Base-by-base conservation (phyloP, 2,113 vertebrate species). In the Dipodomys merriami region DNA sequence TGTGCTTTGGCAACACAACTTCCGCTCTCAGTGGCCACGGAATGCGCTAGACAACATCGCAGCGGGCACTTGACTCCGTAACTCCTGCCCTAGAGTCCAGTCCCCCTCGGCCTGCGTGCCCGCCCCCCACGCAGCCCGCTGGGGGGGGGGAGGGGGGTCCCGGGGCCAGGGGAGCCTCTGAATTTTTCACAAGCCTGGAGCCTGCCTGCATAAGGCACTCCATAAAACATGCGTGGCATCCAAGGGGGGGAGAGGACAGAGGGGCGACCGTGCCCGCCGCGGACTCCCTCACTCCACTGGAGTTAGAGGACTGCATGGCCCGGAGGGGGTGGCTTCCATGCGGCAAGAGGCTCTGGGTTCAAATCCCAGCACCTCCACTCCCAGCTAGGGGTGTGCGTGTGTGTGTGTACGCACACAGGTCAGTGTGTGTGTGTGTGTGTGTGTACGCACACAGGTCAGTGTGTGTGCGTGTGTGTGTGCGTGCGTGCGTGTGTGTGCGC, bases 1-100 rank as follows among this genome's bases (percentile, higher is more conserved):
- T 25, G 4, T 18, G 53, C 53, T 83, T 53, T 65, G 46, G 19
- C 30, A 44, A 83, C 6, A 4, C 27, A 39, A n/a, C 25, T 74
- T 20, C 92, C 60, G 69, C 30, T 72, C 62, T 53, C 57, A 85
- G 33, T 53, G 8, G 78, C 12, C 49, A 49, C 12, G 72, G 44
- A 83, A 7, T 1, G 49, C n/a, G 72, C 90, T 60, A 64, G 13
- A 86, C 44, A 74, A 72, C 27, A 84, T 78, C 30, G 94, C 91
- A 74, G 92, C 95, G 95, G 81, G 91, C 57, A 0, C 25, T 49
- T 74, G 81, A 69, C 39, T 53, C 27, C 64, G 7, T 65, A 84
- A 69, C 39, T 53, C 27, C 64, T 16, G 39, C 46, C 67, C 57
- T 30, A 67, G 77, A 69, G 65, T 82, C 90, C 82, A 95, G 53